These are phyloP conservation scores for Gymnothorax reevesii DNA, from an alignment of 2,797 vertebrate species.

Conservation along the genomic window DNA sequence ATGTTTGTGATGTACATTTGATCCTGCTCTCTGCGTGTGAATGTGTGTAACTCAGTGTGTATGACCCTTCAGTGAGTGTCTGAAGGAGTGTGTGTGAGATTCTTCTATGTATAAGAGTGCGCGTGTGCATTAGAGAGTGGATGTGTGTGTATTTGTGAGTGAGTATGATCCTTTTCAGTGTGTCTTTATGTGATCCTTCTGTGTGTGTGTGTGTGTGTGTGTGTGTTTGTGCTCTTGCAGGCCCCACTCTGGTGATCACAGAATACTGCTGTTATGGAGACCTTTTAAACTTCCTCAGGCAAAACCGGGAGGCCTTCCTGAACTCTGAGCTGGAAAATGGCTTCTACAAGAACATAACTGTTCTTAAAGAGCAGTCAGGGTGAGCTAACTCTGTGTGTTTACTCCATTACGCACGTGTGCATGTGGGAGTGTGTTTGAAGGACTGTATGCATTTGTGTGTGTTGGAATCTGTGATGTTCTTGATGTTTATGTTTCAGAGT, in stretches of 20 bases:
- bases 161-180: background rate
- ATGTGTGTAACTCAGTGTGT: background rate
- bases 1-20: background rate
- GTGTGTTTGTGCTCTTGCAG: constrained; percentile 61
- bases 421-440: background rate
- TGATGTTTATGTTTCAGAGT: background rate
- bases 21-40: background rate
- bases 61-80: background rate
- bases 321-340: constrained; percentile 82
- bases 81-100: background rate
- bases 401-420: constrained; percentile 18
- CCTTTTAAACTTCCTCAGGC: constrained; percentile 93
- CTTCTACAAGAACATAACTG: constrained; percentile 83
- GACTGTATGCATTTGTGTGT: background rate
- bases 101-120: background rate
- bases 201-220: constrained; percentile 21
- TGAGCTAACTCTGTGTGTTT: constrained; percentile 27
- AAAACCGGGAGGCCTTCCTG: constrained; percentile 91
- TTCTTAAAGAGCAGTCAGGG: constrained; percentile 76
- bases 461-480: background rate
- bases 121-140: background rate
- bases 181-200: constrained; percentile 13
- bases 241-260: constrained; percentile 95
- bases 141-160: background rate
- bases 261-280: constrained; percentile 99